Conservation (phyloP, 2,113 vertebrate species). For the Danionella cerebrum region DNA sequence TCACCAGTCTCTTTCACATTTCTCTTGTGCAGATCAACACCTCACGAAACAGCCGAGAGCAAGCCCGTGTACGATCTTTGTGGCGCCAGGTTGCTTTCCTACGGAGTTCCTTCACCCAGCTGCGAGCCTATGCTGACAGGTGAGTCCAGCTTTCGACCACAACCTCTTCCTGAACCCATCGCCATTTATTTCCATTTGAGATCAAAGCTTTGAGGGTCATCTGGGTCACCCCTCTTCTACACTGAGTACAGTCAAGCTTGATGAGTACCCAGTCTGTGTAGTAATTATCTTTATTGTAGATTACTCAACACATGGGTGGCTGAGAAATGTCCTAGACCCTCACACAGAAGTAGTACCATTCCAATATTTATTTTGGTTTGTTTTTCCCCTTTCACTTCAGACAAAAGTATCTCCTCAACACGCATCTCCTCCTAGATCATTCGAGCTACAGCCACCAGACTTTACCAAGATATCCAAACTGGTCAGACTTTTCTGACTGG, state of each 20-base stretch:
- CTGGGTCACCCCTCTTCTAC: constrained; percentile 33
- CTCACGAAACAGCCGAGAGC: constrained; percentile 38
- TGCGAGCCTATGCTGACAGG: constrained; percentile 61
- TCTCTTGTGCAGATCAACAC: constrained; percentile 42
- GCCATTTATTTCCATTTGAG: constrained; percentile 37
- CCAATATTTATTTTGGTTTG: too few relatives aligned
- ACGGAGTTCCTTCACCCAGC: constrained; percentile 58
- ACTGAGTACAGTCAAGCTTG: constrained; percentile 35
- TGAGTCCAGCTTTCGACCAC: constrained; percentile 30
- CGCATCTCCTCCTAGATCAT: too few relatives aligned
- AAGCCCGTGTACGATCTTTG: constrained; percentile 52
- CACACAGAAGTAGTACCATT: constrained; percentile 38
- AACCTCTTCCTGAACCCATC: not conserved
- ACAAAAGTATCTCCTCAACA: too few relatives aligned
- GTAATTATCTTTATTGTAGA: constrained; percentile 50
- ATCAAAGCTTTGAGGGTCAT: constrained; percentile 51
- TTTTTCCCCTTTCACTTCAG: too few relatives aligned
- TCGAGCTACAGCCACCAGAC: too few relatives aligned
- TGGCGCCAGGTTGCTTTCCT: constrained; percentile 71
- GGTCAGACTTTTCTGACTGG: too few relatives aligned
- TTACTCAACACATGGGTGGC: constrained; percentile 44
- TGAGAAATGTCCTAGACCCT: constrained; percentile 37
- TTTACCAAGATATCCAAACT: too few relatives aligned
- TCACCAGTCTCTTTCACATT: too few relatives aligned
- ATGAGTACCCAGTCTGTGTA: constrained; percentile 38